Evolutionary conservation across 2,797 vertebrate species (phyloP).

Genomic region (Acropternis orthonyx): DNA sequence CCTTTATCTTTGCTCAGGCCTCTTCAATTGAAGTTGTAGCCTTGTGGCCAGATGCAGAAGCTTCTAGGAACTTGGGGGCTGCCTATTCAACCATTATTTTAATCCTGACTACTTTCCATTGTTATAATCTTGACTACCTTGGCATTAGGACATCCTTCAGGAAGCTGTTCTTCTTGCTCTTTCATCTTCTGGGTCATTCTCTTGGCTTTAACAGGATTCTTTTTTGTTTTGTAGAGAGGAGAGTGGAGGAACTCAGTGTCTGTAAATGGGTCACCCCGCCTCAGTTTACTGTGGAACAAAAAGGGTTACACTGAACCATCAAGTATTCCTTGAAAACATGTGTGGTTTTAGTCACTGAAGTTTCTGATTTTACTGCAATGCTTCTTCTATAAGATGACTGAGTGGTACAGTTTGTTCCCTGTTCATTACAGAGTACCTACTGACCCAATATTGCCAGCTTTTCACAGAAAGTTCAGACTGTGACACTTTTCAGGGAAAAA

Average conservation of each 20-base stretch:
- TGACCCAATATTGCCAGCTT: not conserved
- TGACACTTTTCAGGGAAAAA: not conserved
- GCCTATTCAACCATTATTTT: not conserved
- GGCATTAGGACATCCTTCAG: not conserved
- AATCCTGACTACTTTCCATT: not conserved
- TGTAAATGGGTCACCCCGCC: constrained; percentile 67
- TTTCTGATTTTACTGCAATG: not conserved
- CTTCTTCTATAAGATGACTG: not conserved
- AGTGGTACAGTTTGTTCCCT: not conserved
- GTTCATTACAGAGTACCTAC: not conserved
- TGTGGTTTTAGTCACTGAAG: not conserved
- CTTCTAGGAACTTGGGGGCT: not conserved
- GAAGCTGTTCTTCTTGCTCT: not conserved
- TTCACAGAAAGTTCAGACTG: not conserved
- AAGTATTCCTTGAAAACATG: not conserved
- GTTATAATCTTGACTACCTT: not conserved
- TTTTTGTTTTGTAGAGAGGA: not conserved
- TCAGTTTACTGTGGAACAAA: constrained; percentile 66
- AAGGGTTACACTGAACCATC: not conserved
- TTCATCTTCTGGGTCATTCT: not conserved
- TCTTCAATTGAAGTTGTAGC: not conserved
- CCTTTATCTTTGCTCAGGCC: not conserved
- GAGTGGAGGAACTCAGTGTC: not conserved
- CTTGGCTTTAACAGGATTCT: not conserved
- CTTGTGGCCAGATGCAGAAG: accelerated